Percentiles rank a stretch among this genome's conserved stretches.
Conservation (phyloP, 2,797 vertebrate species). For the Mus caroli region DNA sequence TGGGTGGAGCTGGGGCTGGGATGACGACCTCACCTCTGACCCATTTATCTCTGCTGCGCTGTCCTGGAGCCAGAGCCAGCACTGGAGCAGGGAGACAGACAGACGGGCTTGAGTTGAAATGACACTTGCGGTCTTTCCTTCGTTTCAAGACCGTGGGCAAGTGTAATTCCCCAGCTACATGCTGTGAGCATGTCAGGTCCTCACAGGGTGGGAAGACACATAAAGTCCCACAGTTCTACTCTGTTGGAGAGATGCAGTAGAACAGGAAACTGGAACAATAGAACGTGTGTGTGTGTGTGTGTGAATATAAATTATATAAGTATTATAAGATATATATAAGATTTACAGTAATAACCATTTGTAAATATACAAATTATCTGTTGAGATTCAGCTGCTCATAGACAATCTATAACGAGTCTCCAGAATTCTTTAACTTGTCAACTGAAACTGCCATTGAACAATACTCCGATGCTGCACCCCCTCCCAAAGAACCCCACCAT, state of each 20-base stretch:
- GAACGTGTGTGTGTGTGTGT: neutral
- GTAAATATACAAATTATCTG: neutral
- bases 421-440: neutral
- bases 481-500: neutral
- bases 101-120: neutral
- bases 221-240: neutral
- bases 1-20: neutral
- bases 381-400: neutral
- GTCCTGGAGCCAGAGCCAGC: neutral
- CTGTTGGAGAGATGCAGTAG: neutral
- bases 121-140: neutral
- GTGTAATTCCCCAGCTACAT: neutral
- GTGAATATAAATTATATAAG: neutral
- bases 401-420: neutral
- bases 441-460: neutral
- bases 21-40: neutral
- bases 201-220: neutral
- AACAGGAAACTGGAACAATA: neutral
- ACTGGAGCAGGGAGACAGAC: neutral
- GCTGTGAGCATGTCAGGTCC: neutral
- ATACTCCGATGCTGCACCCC: neutral
- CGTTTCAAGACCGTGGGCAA: neutral
- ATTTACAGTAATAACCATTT: neutral
- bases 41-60: neutral
- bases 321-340: neutral